These are phyloP conservation scores for Drosophila buzzatii DNA, from an alignment of 2,888 invertebrate genomes.

Conservation along the genomic window DNA sequence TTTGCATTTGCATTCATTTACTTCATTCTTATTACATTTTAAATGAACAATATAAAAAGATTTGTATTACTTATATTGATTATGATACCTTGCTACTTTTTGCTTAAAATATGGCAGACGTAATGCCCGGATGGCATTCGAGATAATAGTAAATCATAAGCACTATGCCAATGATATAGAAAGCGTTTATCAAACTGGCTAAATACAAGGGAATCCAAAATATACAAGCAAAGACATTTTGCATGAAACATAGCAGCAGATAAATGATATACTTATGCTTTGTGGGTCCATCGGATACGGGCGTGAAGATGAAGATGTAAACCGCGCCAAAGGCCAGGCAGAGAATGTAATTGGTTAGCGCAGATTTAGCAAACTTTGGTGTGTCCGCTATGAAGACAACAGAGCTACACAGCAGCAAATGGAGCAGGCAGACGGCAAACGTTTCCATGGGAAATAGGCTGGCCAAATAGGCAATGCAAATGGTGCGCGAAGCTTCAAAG, in stretches of 20 bases:
- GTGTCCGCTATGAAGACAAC: conserved; percentile 50
- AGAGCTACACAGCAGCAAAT: conserved; percentile 44
- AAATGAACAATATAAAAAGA: too few relatives aligned
- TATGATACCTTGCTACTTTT: too few relatives aligned
- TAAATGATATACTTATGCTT: conserved; percentile 60
- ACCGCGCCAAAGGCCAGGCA: conserved; percentile 63
- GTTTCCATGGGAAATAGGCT: conserved; percentile 57
- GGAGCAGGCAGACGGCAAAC: conserved; percentile 35
- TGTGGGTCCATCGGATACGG: conserved; percentile 63
- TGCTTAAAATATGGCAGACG: conserved; percentile 33
- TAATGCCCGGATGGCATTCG: conserved; percentile 57
- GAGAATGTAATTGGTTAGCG: conserved; percentile 49
- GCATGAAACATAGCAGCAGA: conserved; percentile 47
- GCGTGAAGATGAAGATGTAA: conserved; percentile 64
- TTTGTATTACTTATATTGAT: too few relatives aligned
- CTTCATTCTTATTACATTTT: too few relatives aligned
- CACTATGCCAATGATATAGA: conserved; percentile 51
- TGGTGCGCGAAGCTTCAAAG: conserved; percentile 50
- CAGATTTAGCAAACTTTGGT: conserved; percentile 45
- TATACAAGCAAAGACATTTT: conserved; percentile 39
- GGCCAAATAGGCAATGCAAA: conserved; percentile 60
- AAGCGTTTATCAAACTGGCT: conserved; percentile 29
- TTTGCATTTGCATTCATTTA: too few relatives aligned
- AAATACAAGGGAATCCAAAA: conserved; percentile 44
- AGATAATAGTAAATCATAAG: conserved; percentile 57